A percentile compares a stretch with the other conserved stretches of the same genome.
Evolutionary conservation across 2,113 vertebrate species (phyloP).

Genomic region (Lanius ludovicianus): DNA sequence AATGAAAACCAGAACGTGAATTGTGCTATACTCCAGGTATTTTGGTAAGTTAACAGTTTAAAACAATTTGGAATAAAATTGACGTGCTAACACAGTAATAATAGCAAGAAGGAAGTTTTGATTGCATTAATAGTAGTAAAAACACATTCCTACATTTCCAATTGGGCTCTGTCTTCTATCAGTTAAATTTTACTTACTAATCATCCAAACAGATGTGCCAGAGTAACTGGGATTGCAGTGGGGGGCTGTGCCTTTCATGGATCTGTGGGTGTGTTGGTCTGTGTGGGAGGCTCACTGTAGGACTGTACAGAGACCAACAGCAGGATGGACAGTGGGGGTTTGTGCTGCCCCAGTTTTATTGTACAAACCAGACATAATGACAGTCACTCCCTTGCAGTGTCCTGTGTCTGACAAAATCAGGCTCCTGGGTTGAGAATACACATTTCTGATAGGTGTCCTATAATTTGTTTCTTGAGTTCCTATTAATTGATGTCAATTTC

Average conservation of each 20-base stretch:
- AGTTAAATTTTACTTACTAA: slow-evolving; percentile 19
- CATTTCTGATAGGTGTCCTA: neutral
- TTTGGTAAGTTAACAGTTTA: slow-evolving; percentile 43
- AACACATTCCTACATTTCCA: slow-evolving; percentile 55
- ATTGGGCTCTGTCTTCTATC: slow-evolving; percentile 51
- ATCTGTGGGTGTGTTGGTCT: neutral
- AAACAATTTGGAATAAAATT: slow-evolving; percentile 29
- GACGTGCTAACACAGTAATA: slow-evolving; percentile 19
- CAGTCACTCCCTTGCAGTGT: neutral
- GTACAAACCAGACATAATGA: neutral
- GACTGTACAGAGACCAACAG: neutral
- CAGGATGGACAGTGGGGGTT: neutral
- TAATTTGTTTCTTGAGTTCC: neutral
- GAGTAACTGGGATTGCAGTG: neutral
- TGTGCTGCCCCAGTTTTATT: neutral
- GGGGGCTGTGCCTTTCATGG: neutral
- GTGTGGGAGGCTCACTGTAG: neutral
- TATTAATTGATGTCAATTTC: neutral
- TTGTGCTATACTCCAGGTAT: slow-evolving; percentile 20
- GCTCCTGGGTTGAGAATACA: neutral
- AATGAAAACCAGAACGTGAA: slow-evolving; percentile 16
- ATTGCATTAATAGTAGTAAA: slow-evolving; percentile 59
- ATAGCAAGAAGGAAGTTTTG: slow-evolving; percentile 59
- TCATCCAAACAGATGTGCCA: slow-evolving; percentile 8
- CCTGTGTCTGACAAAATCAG: neutral